Evolutionary conservation across 2,113 vertebrate genomes (phyloP).

Genomic region (Tyto alba): DNA sequence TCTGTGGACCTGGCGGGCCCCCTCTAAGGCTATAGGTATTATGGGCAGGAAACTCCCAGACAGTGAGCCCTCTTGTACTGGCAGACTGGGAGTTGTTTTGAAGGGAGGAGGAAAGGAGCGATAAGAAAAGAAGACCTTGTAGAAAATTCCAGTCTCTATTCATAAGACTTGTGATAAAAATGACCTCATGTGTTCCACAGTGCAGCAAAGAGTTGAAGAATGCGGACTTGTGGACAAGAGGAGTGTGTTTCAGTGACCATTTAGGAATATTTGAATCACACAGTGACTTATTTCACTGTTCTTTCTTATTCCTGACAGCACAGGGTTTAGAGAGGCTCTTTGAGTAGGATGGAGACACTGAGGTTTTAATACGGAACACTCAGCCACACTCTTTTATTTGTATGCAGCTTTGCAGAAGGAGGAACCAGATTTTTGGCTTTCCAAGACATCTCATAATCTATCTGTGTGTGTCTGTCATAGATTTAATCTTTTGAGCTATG

Average conservation of each 20-base stretch:
- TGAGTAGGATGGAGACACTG: not conserved
- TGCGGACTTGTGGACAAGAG: not conserved
- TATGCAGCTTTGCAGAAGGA: not conserved
- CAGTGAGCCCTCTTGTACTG: constrained; percentile 36
- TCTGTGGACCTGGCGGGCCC: not conserved
- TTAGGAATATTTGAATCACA: constrained; percentile 43
- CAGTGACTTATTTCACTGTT: not conserved
- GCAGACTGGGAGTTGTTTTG: not conserved
- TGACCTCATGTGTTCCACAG: constrained; percentile 41
- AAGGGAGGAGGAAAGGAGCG: not conserved
- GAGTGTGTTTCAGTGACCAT: not conserved
- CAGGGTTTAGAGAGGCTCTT: not conserved
- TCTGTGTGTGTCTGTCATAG: not conserved
- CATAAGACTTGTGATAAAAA: constrained; percentile 39
- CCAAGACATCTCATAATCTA: not conserved
- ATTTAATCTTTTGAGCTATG: not conserved
- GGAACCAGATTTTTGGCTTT: not conserved
- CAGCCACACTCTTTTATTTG: not conserved
- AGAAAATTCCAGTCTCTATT: constrained; percentile 46
- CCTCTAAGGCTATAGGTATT: constrained; percentile 2
- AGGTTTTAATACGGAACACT: not conserved
- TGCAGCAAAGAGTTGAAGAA: constrained; percentile 31
- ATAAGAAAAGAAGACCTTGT: constrained; percentile 59
- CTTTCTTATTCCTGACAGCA: not conserved
- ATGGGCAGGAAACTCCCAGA: constrained; percentile 12